Evolutionary conservation across 2,797 vertebrate species (phyloP), one percentile per base, ranked within the genome.

Genomic region (Parambassis ranga): DNA sequence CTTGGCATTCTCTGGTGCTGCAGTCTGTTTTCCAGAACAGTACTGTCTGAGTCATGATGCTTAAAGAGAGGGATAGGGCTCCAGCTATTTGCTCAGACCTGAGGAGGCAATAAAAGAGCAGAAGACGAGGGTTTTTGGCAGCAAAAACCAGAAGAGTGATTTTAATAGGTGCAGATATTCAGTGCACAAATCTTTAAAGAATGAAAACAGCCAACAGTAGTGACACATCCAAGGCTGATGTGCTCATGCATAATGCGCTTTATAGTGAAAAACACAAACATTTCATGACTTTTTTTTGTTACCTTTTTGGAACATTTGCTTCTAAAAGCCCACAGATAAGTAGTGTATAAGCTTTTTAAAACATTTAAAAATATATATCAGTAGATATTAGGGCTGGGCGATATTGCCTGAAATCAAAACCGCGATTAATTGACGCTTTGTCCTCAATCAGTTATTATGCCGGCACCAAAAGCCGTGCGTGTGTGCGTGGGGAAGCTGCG

Each of bases 171-270:
- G 42, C 68, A 62, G 48, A 56, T 8, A 27, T 49, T 35, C n/a
- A 5, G 24, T 3, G 28, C 67, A 77, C 59, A 73, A 80, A 80
- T 77, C 64, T 71, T 79, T 53, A 53, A 69, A 59, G 56, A 65
- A 68, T 60, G 64, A 69, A 75, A 58, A 65, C 19, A 11, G 22
- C 36, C 61, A 56, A 19, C 33, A 20, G 37, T 42, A 44, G 61
- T 47, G 49, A 57, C 33, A 22, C 13, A 26, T 56, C 51, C 49
- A 51, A 50, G 56, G 72, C 33, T 11, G 30, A 2, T 15, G 43
- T 13, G 16, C 43, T 68, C 51, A 53, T 32, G 27, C 38, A 16
- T 53, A 58, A 23, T 28, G 19, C 33, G 43, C 6, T 10, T n/a
- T 5, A 2, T 11, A 49, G 22, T 11, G 20, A 30, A 31, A 35